Percentiles rank a stretch among this genome's conserved stretches.
Conservation (phyloP, 2,113 vertebrate species). For the Cyrtonyx montezumae region DNA sequence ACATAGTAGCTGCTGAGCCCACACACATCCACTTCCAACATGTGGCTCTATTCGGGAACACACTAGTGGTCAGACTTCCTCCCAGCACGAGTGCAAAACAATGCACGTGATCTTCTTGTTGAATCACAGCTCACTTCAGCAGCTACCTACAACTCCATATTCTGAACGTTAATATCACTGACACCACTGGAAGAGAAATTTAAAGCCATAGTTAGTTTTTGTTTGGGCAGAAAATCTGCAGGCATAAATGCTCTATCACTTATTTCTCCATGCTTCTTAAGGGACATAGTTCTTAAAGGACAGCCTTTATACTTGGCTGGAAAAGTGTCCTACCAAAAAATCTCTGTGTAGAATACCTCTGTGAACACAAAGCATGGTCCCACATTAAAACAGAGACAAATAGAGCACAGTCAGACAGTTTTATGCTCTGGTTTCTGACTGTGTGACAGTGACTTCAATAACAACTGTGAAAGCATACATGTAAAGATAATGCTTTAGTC, state of each 20-base stretch:
- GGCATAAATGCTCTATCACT: not conserved
- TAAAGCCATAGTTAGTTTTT: not conserved
- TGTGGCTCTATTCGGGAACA: not conserved
- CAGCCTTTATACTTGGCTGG: not conserved
- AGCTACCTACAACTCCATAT: not conserved
- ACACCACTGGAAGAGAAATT: not conserved
- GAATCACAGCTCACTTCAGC: not conserved
- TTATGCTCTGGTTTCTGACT: not conserved
- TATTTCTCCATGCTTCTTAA: not conserved
- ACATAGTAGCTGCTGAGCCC: not conserved
- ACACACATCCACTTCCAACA: not conserved
- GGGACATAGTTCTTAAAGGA: not conserved
- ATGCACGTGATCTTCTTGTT: not conserved
- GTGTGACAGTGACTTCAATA: not conserved
- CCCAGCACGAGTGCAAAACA: not conserved
- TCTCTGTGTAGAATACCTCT: not conserved
- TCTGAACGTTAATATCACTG: not conserved
- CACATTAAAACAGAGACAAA: not conserved
- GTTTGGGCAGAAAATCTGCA: not conserved
- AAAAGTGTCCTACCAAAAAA: not conserved
- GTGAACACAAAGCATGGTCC: not conserved
- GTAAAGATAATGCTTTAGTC: not conserved
- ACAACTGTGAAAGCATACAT: not conserved
- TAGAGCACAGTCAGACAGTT: rapidly evolving
- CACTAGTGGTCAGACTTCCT: not conserved